phyloP scores from a whole-genome alignment of 2,113 vertebrate species.

The Oncorhynchus nerka region DNA sequence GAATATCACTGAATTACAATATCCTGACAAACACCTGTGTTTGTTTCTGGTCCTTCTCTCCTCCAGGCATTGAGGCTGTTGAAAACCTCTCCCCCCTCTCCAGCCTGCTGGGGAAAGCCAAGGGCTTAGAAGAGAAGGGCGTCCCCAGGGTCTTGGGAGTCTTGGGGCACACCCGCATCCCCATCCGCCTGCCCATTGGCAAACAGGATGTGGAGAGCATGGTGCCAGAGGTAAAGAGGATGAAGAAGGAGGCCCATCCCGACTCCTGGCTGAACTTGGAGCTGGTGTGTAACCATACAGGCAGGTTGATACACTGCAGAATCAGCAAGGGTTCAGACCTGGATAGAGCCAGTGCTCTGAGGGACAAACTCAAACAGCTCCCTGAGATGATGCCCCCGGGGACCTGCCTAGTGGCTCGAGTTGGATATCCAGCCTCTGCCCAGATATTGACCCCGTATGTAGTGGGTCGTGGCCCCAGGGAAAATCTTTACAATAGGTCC shows the following conservation, averaged over 20 bases:
- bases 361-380: constrained; percentile 47
- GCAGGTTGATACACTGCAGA: constrained; percentile 66
- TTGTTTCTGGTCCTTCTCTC: constrained; percentile 9
- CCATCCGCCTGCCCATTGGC: constrained; percentile 59
- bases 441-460: constrained; percentile 66
- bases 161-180: constrained; percentile 68
- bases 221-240: constrained; percentile 49
- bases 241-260: constrained; percentile 52
- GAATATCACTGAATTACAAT: neutral
- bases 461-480: constrained; percentile 30
- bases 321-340: constrained; percentile 57
- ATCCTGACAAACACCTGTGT: neutral
- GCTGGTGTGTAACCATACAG: constrained; percentile 57
- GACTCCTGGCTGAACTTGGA: constrained; percentile 72
- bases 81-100: constrained; percentile 29
- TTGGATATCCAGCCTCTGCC: constrained; percentile 59
- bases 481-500: constrained; percentile 63
- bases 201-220: constrained; percentile 54
- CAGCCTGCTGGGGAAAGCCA: constrained; percentile 22
- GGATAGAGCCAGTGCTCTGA: constrained; percentile 50
- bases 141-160: constrained; percentile 65
- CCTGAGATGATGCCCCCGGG: constrained; percentile 60
- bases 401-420: constrained; percentile 63
- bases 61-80: constrained; percentile 38
- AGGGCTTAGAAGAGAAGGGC: constrained; percentile 13